Percentiles rank a stretch among this genome's conserved stretches.
Evolutionary conservation across 2,888 invertebrate species (phyloP).

Genomic region (Drosophila antonietae): DNA sequence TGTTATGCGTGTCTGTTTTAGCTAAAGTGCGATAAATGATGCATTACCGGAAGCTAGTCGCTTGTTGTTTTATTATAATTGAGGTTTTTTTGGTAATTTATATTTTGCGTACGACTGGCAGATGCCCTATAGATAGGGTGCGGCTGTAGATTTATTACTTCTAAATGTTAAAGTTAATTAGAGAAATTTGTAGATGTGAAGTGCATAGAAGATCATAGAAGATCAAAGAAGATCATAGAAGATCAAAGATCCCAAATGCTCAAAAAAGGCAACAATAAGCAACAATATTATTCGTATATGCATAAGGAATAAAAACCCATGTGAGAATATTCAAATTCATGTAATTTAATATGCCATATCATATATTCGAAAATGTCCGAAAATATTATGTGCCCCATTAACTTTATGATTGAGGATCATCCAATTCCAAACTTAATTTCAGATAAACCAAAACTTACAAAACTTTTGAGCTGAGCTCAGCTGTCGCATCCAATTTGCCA

Average conservation of each 20-base stretch:
- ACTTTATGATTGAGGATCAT: neutral
- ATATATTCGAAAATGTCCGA: neutral
- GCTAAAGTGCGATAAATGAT: conserved; percentile 25
- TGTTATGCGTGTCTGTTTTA: conserved; percentile 41
- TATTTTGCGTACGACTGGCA: neutral
- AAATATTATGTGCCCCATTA: neutral
- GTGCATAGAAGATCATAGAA: neutral
- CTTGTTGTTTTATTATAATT: neutral
- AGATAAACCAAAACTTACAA: neutral
- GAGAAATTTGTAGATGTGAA: neutral
- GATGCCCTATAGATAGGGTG: neutral
- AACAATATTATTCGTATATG: neutral
- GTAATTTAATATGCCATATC: neutral
- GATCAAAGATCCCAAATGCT: neutral
- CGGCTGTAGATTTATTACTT: neutral
- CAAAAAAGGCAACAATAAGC: no score
- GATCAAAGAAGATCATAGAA: neutral
- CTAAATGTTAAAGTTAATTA: neutral
- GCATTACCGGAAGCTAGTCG: conserved; percentile 62
- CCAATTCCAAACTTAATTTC: neutral
- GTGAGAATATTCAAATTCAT: neutral
- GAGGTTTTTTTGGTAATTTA: neutral
- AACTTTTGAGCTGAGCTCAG: neutral
- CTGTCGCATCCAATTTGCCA: neutral
- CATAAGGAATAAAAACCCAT: neutral